Percentiles rank a stretch among this genome's conserved stretches.
phyloP scores from a whole-genome alignment of 2,113 vertebrate species.

The Empidonax traillii region DNA sequence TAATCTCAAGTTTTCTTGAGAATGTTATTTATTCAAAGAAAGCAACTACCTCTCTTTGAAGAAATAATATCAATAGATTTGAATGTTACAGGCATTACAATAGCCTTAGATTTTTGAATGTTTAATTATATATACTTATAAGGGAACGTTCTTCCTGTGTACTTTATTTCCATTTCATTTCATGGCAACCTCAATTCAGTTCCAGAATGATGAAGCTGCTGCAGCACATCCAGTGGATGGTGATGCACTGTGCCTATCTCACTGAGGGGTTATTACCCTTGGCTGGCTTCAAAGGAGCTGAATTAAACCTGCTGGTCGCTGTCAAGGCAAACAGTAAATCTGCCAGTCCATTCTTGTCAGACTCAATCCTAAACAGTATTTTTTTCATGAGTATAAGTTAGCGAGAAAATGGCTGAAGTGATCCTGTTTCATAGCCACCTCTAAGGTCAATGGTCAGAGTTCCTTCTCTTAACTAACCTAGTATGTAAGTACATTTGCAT shows the following conservation, averaged over 20 bases:
- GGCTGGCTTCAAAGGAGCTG: neutral
- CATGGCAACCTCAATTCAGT: neutral
- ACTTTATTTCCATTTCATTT: neutral
- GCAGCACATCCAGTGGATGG: neutral
- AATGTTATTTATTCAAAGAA: constrained; percentile 45
- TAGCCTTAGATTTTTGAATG: neutral
- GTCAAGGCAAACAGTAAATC: neutral
- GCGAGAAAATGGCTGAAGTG: neutral
- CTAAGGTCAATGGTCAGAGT: neutral
- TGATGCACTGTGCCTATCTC: neutral
- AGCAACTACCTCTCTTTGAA: constrained; percentile 51
- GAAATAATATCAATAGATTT: neutral
- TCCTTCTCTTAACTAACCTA: neutral
- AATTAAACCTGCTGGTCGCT: neutral
- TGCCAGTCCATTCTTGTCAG: neutral
- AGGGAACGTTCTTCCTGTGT: neutral
- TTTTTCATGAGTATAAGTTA: neutral
- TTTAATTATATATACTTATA: neutral
- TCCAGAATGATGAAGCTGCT: neutral
- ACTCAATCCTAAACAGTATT: neutral
- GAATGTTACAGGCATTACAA: neutral
- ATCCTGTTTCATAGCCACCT: neutral
- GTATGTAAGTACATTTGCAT: neutral
- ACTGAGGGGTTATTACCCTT: neutral
- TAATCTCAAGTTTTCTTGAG: neutral